phyloP scores from a whole-genome alignment of 2,113 vertebrate species.

The Xiphias gladius region DNA sequence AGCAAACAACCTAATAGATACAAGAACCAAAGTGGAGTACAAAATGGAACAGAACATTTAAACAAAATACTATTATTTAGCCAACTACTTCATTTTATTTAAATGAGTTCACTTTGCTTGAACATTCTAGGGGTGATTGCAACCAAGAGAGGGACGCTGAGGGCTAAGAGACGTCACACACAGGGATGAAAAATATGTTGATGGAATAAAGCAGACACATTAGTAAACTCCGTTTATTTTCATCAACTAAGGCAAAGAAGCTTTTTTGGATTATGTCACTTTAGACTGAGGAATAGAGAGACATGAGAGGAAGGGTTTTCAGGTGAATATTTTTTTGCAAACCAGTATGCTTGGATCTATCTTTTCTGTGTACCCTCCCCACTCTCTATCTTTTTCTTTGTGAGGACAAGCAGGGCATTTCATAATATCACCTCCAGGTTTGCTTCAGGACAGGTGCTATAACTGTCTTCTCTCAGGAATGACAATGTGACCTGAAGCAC shows the following conservation, averaged over 20 bases:
- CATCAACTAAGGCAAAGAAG: constrained; percentile 8
- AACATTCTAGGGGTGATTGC: constrained; percentile 8
- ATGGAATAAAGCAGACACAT: background rate
- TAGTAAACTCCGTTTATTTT: background rate
- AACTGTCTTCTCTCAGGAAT: constrained; percentile 48
- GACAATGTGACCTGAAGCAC: background rate
- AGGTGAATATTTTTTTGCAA: background rate
- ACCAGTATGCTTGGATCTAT: constrained; percentile 1
- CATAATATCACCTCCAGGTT: constrained; percentile 41
- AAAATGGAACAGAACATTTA: constrained; percentile 34
- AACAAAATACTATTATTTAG: constrained; percentile 45
- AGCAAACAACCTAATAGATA: constrained; percentile 18
- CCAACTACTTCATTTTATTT: constrained; percentile 7
- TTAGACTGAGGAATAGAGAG: background rate
- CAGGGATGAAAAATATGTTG: constrained; percentile 23
- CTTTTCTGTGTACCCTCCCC: constrained; percentile 7
- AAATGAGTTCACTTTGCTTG: constrained; percentile 28
- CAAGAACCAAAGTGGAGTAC: constrained; percentile 12
- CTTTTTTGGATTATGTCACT: background rate
- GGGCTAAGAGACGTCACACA: background rate
- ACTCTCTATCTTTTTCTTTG: constrained; percentile 18
- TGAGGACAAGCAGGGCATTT: constrained; percentile 16
- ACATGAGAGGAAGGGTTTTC: background rate
- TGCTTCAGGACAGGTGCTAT: constrained; percentile 51
- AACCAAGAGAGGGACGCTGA: constrained; percentile 25